phyloP scores from a whole-genome alignment of 2,113 vertebrate species.

The Misgurnus anguillicaudatus region DNA sequence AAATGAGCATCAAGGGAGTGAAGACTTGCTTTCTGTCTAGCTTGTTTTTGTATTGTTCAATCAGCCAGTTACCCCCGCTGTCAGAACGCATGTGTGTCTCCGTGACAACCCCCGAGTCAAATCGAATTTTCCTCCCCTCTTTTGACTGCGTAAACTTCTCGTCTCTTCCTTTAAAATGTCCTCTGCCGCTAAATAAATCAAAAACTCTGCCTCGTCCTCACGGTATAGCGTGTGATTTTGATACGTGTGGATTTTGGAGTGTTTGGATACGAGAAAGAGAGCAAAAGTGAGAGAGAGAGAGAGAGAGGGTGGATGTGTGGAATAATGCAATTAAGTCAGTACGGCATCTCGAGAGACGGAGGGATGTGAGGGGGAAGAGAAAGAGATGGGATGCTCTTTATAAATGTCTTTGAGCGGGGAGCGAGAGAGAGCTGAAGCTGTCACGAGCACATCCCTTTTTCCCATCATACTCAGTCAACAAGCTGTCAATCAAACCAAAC shows the following conservation, averaged over 20 bases:
- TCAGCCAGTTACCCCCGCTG: conserved; percentile 64
- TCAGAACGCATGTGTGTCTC: conserved; percentile 62
- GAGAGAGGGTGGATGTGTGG: conserved; percentile 55
- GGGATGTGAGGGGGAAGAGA: conserved; percentile 3
- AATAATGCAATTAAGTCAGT: conserved; percentile 73
- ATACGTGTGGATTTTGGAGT: conserved; percentile 26
- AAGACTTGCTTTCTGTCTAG: conserved; percentile 62
- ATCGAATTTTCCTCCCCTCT: conserved; percentile 54
- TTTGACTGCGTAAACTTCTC: conserved; percentile 56
- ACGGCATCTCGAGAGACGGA: conserved; percentile 66
- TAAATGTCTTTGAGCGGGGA: conserved; percentile 67
- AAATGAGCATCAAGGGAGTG: conserved; percentile 63
- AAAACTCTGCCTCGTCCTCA: conserved; percentile 55
- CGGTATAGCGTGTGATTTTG: conserved; percentile 52
- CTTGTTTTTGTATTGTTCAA: conserved; percentile 66
- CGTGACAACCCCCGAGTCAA: conserved; percentile 53
- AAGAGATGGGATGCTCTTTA: conserved; percentile 64
- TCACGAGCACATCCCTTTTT: conserved; percentile 57
- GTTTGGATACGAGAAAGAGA: conserved; percentile 42
- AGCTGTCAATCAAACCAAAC: conserved; percentile 59
- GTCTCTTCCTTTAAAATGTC: conserved; percentile 50
- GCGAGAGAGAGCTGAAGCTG: conserved; percentile 62
- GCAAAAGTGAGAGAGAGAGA: conserved; percentile 29
- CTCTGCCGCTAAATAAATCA: conserved; percentile 65
- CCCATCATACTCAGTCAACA: conserved; percentile 58